phyloP scores from a whole-genome alignment of 2,888 invertebrate species.

The Ferrisia virgata region DNA sequence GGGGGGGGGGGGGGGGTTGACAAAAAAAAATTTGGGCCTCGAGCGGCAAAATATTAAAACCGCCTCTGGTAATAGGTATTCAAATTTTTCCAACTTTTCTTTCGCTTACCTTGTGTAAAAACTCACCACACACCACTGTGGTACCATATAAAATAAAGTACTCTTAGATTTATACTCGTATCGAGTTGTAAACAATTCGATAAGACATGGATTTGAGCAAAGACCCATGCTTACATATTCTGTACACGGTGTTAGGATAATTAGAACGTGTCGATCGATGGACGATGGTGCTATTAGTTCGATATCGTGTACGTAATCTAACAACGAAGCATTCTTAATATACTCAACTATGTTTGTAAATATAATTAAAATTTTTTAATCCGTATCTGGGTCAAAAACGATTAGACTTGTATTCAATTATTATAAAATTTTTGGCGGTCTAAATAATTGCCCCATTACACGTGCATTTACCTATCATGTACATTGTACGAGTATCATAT shows the following conservation, averaged over 20 bases:
- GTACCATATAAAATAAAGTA: background rate
- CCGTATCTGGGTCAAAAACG: conserved; percentile 3
- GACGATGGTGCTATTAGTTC: no score
- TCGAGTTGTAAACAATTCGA: background rate
- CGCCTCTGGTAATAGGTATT: no score
- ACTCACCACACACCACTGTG: no score
- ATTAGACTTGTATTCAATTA: conserved; percentile 1
- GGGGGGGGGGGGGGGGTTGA: no score
- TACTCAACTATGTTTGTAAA: no score
- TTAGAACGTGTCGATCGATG: background rate
- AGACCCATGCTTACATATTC: background rate
- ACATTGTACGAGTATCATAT: no score
- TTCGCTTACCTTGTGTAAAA: no score
- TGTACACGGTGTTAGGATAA: background rate
- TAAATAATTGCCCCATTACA: background rate
- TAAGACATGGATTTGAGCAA: background rate
- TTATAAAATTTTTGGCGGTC: no score
- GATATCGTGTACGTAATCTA: background rate
- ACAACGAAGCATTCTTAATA: background rate
- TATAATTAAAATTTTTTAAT: conserved; percentile 5
- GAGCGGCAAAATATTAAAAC: no score
- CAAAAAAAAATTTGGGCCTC: no score
- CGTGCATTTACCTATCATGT: background rate
- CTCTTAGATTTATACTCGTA: background rate
- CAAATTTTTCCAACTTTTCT: no score